phyloP scores from a whole-genome alignment of 2,113 vertebrate genomes.

The Sphaerodactylus townsendi region DNA sequence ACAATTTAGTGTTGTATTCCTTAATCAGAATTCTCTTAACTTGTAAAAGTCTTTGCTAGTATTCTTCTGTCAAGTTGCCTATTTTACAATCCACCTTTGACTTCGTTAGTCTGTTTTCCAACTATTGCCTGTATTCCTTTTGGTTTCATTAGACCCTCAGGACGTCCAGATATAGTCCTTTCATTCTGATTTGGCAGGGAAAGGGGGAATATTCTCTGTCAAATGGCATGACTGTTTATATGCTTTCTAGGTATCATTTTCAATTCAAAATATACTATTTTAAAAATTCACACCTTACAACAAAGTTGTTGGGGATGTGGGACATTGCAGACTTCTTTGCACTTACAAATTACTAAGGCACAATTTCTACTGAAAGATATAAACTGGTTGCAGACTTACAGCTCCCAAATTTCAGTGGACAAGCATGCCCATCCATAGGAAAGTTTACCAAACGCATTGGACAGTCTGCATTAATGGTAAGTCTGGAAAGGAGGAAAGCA shows the following conservation, averaged over 20 bases:
- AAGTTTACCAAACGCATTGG: slow-evolving; percentile 96
- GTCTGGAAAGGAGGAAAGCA: slow-evolving; percentile 69
- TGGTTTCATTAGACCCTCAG: not conserved
- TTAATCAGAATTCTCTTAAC: not conserved
- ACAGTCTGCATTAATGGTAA: slow-evolving; percentile 96
- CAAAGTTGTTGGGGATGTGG: too few relatives aligned
- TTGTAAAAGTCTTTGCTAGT: not conserved
- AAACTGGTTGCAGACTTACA: slow-evolving; percentile 82
- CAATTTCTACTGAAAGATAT: not conserved
- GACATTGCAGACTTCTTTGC: not conserved
- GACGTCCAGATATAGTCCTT: not conserved
- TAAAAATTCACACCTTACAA: not conserved
- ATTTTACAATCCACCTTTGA: not conserved
- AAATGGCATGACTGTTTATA: not conserved
- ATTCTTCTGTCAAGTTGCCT: not conserved
- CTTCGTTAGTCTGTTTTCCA: not conserved
- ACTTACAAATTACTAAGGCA: slow-evolving; percentile 9
- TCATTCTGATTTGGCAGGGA: not conserved
- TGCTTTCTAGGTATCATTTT: not conserved
- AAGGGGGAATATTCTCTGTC: not conserved
- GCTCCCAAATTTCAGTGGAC: slow-evolving; percentile 97
- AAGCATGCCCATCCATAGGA: slow-evolving; percentile 97
- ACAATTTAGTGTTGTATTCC: not conserved
- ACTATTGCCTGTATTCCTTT: not conserved
- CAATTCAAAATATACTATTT: not conserved